A percentile compares a stretch with the other conserved stretches of the same genome.
phyloP scores from a whole-genome alignment of 2,888 invertebrate genomes.

The Ophioninae sp. region DNA sequence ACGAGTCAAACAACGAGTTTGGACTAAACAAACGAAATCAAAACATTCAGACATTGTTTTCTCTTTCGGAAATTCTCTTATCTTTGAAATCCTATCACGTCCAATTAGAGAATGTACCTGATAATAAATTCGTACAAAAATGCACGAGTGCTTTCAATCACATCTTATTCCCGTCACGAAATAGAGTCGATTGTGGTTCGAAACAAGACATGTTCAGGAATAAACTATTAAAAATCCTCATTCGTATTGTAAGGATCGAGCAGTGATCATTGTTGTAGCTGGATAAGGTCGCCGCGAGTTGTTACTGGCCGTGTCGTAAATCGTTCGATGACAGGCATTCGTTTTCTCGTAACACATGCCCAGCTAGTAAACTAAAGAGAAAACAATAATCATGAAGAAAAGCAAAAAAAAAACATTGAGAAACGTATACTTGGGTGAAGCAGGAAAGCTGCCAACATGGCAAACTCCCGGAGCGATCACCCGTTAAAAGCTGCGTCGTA shows the following conservation, averaged over 20 bases:
- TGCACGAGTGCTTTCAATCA: background rate
- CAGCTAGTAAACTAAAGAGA: constrained; percentile 6
- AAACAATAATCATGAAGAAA: constrained; percentile 36
- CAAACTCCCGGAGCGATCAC: constrained; percentile 56
- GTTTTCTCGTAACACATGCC: constrained; percentile 37
- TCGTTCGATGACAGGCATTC: background rate
- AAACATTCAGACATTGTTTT: background rate
- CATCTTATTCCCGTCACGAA: background rate
- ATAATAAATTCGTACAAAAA: background rate
- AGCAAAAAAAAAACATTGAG: constrained; percentile 6
- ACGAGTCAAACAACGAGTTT: too few relatives aligned
- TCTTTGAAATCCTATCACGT: background rate
- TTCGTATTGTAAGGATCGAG: background rate
- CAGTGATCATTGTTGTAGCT: background rate
- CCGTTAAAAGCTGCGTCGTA: constrained; percentile 60
- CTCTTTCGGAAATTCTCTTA: background rate
- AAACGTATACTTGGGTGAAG: constrained; percentile 46
- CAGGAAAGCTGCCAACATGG: constrained; percentile 58
- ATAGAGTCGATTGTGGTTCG: background rate
- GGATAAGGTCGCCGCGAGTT: background rate
- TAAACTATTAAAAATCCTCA: background rate
- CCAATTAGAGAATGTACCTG: background rate
- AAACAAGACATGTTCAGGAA: background rate
- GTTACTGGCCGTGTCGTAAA: background rate
- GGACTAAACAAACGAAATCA: background rate